phyloP scores from a whole-genome alignment of 2,888 invertebrate species.

The Myopa testacea region DNA sequence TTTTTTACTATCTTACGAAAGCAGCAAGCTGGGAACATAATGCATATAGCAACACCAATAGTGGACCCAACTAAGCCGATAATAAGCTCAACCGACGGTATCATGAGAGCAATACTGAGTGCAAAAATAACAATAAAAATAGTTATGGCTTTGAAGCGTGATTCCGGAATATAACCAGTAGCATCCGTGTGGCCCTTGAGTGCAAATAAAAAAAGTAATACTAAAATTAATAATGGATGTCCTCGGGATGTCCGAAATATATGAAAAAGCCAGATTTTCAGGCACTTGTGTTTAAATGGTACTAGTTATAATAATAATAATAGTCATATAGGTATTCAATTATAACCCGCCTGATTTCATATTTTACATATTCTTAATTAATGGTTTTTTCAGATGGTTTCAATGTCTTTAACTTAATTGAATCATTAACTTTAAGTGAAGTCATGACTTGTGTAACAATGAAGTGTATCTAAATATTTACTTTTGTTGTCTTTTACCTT shows the following conservation, averaged over 20 bases:
- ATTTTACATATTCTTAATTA: no score
- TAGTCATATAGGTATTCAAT: no score
- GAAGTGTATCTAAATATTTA: no score
- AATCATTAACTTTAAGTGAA: no score
- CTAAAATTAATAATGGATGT: constrained; percentile 2
- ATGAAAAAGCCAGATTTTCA: no score
- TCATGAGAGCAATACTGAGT: constrained; percentile 82
- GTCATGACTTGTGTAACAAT: no score
- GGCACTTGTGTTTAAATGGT: no score
- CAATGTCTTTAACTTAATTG: no score
- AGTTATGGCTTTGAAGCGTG: constrained; percentile 86
- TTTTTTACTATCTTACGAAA: constrained; percentile 87
- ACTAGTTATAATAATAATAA: no score
- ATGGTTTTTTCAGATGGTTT: no score
- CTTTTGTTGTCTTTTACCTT: constrained; percentile 71
- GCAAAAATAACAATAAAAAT: constrained; percentile 81
- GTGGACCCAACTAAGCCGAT: constrained; percentile 95
- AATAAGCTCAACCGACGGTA: constrained; percentile 95
- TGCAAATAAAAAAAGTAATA: constrained; percentile 10
- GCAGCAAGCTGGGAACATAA: constrained; percentile 91
- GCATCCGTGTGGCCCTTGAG: constrained; percentile 77
- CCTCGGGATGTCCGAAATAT: no score
- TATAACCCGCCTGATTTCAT: no score
- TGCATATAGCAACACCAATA: constrained; percentile 92
- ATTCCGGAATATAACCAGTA: constrained; percentile 82